phyloP scores from a whole-genome alignment of 2,797 vertebrate genomes.

The Rhincodon typus region DNA sequence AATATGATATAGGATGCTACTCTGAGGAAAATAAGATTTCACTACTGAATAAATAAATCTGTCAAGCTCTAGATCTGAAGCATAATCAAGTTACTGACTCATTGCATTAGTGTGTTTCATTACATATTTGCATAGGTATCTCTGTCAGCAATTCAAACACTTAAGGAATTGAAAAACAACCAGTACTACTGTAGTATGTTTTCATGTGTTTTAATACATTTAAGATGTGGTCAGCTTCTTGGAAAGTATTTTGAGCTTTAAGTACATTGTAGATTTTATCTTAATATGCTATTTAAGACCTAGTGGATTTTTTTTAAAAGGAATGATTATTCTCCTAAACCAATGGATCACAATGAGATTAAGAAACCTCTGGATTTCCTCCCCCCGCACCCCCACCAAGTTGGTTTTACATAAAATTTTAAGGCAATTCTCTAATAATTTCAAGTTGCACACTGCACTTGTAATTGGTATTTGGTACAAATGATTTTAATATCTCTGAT shows the following conservation, averaged over 20 bases:
- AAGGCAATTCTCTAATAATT: background rate
- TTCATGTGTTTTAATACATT: background rate
- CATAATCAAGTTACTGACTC: background rate
- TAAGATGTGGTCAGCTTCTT: background rate
- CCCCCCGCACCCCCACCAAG: background rate
- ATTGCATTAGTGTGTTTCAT: background rate
- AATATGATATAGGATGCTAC: background rate
- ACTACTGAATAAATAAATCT: constrained; percentile 7
- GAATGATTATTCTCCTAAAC: background rate
- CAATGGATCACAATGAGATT: background rate
- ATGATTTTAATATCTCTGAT: background rate
- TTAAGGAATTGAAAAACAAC: background rate
- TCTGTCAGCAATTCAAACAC: background rate
- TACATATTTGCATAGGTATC: background rate
- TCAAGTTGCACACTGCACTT: background rate
- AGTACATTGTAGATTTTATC: background rate
- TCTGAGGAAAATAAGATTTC: constrained; percentile 16
- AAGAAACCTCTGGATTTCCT: background rate
- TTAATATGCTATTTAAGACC: background rate
- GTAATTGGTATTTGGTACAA: background rate
- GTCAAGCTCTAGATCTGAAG: background rate
- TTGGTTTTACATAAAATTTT: background rate
- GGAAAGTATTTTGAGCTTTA: background rate
- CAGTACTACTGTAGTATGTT: background rate
- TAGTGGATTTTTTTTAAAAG: too few species aligned